Conservation (phyloP, 2,113 vertebrate genomes). For the Microcebus lehilahytsara region DNA sequence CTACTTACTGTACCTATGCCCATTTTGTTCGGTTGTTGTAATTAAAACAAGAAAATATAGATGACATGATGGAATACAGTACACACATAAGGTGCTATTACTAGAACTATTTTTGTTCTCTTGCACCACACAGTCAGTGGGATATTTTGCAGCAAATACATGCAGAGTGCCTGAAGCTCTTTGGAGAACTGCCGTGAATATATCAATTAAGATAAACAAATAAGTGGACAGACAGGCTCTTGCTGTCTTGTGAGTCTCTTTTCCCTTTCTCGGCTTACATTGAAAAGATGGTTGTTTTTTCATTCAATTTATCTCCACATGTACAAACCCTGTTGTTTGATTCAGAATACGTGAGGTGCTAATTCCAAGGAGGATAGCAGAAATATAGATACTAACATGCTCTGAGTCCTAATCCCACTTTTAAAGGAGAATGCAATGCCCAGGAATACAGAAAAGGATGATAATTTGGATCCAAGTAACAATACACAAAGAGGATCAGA, state of each 20-base stretch:
- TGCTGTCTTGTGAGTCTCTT: neutral
- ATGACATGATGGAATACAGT: neutral
- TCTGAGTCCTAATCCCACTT: neutral
- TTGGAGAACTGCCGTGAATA: conserved; percentile 42
- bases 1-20: neutral
- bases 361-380: neutral
- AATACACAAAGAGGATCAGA: neutral
- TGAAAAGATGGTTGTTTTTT: neutral
- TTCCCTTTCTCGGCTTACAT: conserved; percentile 17
- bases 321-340: neutral
- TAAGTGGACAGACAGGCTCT: neutral
- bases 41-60: neutral
- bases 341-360: neutral
- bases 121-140: neutral
- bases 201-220: conserved; percentile 64
- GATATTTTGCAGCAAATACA: conserved; percentile 34
- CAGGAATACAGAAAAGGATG: neutral
- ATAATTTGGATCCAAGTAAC: neutral
- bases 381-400: neutral
- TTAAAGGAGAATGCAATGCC: neutral
- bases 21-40: neutral
- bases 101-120: neutral
- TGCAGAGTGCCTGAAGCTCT: neutral
- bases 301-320: neutral
- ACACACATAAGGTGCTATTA: neutral